These are phyloP conservation scores for Falco biarmicus DNA, from an alignment of 2,797 vertebrate species.

Conservation along the genomic window DNA sequence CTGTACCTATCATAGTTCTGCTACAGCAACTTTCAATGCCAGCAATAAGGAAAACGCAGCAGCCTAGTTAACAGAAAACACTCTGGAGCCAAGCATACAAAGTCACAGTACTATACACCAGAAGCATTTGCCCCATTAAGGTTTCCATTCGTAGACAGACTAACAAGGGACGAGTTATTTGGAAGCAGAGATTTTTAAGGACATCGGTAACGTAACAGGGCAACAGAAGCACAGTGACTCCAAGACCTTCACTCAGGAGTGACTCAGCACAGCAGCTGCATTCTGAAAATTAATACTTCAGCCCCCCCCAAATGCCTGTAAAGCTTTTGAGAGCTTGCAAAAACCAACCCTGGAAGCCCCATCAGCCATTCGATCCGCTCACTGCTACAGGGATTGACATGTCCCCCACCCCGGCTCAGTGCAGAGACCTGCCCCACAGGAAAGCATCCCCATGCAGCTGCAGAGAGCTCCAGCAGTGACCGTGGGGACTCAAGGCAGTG, in stretches of 20 bases:
- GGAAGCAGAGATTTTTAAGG: background rate
- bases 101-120: conserved; percentile 13
- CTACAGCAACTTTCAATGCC: background rate
- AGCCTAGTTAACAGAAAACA: background rate
- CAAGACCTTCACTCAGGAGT: background rate
- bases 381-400: fast-evolving
- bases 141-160: background rate
- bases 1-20: background rate
- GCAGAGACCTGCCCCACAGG: fast-evolving
- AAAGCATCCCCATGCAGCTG: background rate
- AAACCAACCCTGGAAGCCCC: background rate
- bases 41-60: background rate
- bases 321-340: background rate
- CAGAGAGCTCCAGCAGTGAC: too few relatives aligned
- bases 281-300: conserved; percentile 13
- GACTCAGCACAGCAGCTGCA: conserved; percentile 53
- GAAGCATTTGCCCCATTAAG: background rate
- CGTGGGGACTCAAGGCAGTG: fast-evolving
- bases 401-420: fast-evolving
- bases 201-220: background rate
- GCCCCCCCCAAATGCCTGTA: background rate
- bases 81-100: background rate
- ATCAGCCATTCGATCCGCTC: background rate
- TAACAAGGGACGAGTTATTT: conserved; percentile 7
- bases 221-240: background rate